Conservation (phyloP, 2,888 invertebrate species). For the Meghimatium bilineatum region DNA sequence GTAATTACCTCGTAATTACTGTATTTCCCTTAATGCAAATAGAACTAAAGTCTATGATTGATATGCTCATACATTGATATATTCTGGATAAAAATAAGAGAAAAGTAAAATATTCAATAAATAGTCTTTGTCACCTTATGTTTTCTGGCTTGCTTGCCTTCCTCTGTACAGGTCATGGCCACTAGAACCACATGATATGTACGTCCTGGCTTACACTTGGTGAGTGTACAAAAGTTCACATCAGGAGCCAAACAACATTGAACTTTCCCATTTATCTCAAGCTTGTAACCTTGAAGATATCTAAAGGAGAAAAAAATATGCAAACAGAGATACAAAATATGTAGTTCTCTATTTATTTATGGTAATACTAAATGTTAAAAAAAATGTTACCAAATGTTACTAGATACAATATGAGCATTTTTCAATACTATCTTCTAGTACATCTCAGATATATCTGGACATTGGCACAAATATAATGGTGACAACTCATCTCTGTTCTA, state of each 20-base stretch:
- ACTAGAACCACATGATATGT: slow-evolving; percentile 74
- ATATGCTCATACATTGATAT: too few relatives aligned
- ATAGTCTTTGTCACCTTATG: slow-evolving; percentile 53
- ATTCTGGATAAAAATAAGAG: too few relatives aligned
- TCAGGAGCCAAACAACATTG: slow-evolving; percentile 74
- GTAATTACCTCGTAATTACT: too few relatives aligned
- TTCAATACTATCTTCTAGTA: too few relatives aligned
- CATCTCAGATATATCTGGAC: too few relatives aligned
- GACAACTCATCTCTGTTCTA: too few relatives aligned
- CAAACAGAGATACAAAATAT: neutral
- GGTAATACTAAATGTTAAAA: neutral
- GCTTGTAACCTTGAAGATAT: slow-evolving; percentile 75
- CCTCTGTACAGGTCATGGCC: slow-evolving; percentile 75
- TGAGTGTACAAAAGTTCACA: slow-evolving; percentile 75
- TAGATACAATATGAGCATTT: too few relatives aligned
- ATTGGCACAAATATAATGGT: too few relatives aligned
- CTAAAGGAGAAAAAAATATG: slow-evolving; percentile 43
- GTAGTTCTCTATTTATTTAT: neutral
- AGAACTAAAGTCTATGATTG: too few relatives aligned
- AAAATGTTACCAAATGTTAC: too few relatives aligned
- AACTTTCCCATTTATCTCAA: slow-evolving; percentile 75
- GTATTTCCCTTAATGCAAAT: too few relatives aligned
- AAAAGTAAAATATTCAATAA: too few relatives aligned
- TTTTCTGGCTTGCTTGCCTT: slow-evolving; percentile 70
- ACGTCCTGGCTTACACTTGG: slow-evolving; percentile 76